Evolutionary conservation across 1,140 invertebrate genomes (phyloP), one percentile per base, ranked within the genome.

Genomic region (Orussus abietinus): DNA sequence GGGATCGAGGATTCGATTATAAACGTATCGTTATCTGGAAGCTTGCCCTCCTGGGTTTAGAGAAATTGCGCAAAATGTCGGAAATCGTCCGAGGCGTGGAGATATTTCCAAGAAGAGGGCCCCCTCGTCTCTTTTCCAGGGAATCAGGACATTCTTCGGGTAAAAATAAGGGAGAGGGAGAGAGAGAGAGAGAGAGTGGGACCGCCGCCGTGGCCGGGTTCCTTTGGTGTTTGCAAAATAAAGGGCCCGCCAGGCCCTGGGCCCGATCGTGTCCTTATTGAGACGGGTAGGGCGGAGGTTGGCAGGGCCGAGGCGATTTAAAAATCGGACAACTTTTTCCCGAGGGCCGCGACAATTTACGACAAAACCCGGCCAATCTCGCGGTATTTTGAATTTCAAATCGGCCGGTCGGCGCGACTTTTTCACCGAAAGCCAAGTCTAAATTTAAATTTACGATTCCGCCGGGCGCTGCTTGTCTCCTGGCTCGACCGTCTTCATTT

Each of bases 301-400:
- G 38, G 35, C 22, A 31, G 35, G 43, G 29, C 48, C 36, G 32
- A 29, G 1, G 32, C 36, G 47, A 49, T 26, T 45, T 47, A 43
- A 47, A 55, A 55, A 36, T 38, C 39, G 37, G 32, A 45, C 49
- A 47, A 55, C 46, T 55, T 55, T 55, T 55, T 55, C 53, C n/a
- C 40, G 12, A 32, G 25, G 12, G 0, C n/a, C 30, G 32, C 45
- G 18, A 40, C 46, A 41, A 53, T 53, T 53, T 49, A 53, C 47
- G 46, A 51, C 34, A 46, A 48, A 47, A 32, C 17, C 38, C 34
- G 18, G 6, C 11, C 45, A 44, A 48, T 51, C 47, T 51, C 41
- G 32, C 36, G 20, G 38, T 21, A 15, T 46, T 43, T 46, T 45
- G 32, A 49, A 48, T 43, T 49, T 49, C 38, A 45, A 46, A 46